Conservation (phyloP, 2,888 invertebrate genomes). For the Amiota communis region DNA sequence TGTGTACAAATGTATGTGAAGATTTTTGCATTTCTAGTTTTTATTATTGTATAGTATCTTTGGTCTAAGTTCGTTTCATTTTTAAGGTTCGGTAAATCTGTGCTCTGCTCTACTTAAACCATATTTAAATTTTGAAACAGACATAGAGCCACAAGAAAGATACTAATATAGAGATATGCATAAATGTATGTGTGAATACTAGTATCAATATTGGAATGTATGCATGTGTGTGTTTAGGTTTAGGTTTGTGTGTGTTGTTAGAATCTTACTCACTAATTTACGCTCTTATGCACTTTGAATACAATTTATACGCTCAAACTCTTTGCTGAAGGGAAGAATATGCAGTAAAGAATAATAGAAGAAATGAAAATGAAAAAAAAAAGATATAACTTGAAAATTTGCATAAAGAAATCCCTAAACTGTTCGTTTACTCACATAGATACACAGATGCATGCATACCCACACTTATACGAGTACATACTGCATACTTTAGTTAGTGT, state of each 20-base stretch:
- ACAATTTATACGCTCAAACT: constrained; percentile 47
- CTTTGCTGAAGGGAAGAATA: background rate
- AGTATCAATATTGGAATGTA: no score
- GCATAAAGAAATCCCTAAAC: constrained; percentile 62
- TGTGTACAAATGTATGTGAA: constrained; percentile 14
- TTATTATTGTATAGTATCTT: background rate
- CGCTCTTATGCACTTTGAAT: constrained; percentile 55
- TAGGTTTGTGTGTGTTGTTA: constrained; percentile 33
- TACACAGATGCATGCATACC: constrained; percentile 26
- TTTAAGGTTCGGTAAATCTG: constrained; percentile 54
- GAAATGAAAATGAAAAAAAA: background rate
- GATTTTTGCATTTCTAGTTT: constrained; percentile 1
- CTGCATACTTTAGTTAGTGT: constrained; percentile 54
- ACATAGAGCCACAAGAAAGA: background rate
- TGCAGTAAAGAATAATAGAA: no score
- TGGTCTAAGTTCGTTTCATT: constrained; percentile 31
- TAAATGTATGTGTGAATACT: no score
- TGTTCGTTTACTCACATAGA: constrained; percentile 36
- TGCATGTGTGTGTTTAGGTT: background rate
- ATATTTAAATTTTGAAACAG: constrained; percentile 49
- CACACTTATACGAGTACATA: background rate
- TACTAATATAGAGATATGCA: no score
- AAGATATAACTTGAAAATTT: constrained; percentile 50
- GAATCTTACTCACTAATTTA: constrained; percentile 50
- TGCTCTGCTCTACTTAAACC: constrained; percentile 51